These are phyloP conservation scores for Hirudinaria manillensis DNA, from an alignment of 2,888 invertebrate genomes.

Conservation along the genomic window DNA sequence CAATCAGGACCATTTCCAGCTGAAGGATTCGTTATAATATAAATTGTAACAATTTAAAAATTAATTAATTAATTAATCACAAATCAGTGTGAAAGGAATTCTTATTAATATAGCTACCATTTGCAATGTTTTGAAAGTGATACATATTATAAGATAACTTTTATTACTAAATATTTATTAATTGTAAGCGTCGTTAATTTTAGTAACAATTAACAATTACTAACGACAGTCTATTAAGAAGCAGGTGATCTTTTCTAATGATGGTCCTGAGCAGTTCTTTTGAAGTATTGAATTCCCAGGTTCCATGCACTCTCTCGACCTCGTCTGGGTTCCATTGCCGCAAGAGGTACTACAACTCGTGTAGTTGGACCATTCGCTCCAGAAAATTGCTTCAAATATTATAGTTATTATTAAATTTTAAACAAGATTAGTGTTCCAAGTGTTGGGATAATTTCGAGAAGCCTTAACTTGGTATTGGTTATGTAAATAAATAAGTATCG, in stretches of 20 bases:
- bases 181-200: too few relatives aligned
- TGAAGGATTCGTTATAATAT: too few relatives aligned
- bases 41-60: too few relatives aligned
- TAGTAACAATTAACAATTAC: too few relatives aligned
- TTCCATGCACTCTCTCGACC: background rate
- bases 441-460: too few relatives aligned
- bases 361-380: background rate
- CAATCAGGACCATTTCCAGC: background rate
- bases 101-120: background rate
- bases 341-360: constrained; percentile 13
- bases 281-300: too few relatives aligned
- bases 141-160: background rate
- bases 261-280: background rate
- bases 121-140: background rate
- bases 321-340: constrained; percentile 11
- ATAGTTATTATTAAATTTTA: too few relatives aligned
- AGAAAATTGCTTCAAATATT: background rate
- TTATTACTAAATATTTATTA: too few relatives aligned
- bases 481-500: too few relatives aligned
- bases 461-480: too few relatives aligned
- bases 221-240: background rate
- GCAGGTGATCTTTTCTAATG: background rate
- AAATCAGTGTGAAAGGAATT: background rate
- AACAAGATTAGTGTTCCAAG: too few relatives aligned
- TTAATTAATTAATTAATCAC: too few relatives aligned